Base-by-base conservation (phyloP, 2,113 vertebrate genomes). In the Anas platyrhynchos region DNA sequence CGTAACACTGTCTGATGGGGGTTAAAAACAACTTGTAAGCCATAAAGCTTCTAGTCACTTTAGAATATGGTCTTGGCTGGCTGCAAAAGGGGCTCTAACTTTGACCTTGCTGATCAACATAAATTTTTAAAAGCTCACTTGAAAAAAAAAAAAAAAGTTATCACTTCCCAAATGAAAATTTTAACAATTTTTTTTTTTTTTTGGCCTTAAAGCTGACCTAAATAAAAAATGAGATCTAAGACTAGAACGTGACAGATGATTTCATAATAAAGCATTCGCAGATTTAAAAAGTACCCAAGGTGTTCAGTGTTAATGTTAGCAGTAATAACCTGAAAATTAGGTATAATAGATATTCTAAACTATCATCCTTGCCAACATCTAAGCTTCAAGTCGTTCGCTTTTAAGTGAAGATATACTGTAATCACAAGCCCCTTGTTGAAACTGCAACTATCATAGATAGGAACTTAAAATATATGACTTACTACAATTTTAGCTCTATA, bases 401-500 rank as follows among this genome's bases (percentile, higher is more conserved):
- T 94, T 84, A 65, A 87, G n/a, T 68, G 20, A 75, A 7, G 7
- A 73, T 50, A 83, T 63, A 86, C 69, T 87, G 38, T 83, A 77
- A 92, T 34, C 21, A 55, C n/a, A 79, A 87, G 63, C 10, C 65
- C 15, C 71, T 29, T 52, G 55, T 0, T 91, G 62, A 88, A 95
- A 88, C 61, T 34, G 1, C 62, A 79, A 62, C 14, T 76, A 68
- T 22, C 16, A 34, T 79, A 89, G 89, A 94, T 52, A 95, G 46
- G 93, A 94, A 73, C 52, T 78, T 25, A 65, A 58, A 94, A 81
- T 21, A 77, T 77, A 58, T 2, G 20, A 75, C 48, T 68, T 77
- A 84, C 73, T 65, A 85, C 69, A 71, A 63, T 25, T 66, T 83
- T 56, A 83, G 78, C 59, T 92, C 83, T 75, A 27, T 80, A 79